Evolutionary conservation across 2,888 invertebrate genomes (phyloP).

Genomic region (Leptopilina syphax): DNA sequence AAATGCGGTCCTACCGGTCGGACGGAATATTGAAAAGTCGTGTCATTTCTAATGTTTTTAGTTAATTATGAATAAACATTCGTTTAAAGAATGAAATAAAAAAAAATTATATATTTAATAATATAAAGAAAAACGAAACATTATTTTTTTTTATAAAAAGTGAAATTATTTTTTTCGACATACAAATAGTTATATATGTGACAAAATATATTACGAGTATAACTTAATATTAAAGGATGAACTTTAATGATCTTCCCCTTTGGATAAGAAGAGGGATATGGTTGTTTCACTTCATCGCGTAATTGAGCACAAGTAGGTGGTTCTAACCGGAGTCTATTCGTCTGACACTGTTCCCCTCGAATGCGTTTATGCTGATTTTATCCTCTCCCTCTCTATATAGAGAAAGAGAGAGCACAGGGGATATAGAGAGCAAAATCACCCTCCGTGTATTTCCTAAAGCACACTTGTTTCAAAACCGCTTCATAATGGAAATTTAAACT

Average conservation of each 20-base stretch:
- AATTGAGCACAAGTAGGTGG: conserved; percentile 30
- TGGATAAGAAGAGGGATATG: conserved; percentile 12
- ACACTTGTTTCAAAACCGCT: conserved; percentile 6
- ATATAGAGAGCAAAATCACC: conserved; percentile 24
- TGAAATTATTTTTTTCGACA: not conserved
- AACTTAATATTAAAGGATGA: conserved; percentile 8
- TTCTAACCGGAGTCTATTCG: conserved; percentile 3
- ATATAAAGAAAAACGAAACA: no score
- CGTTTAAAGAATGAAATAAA: not conserved
- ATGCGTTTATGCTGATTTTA: conserved; percentile 38
- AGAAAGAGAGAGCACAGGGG: not conserved
- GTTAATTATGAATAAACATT: no score
- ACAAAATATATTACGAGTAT: not conserved
- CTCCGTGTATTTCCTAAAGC: conserved; percentile 13
- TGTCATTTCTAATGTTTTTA: no score
- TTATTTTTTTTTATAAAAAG: no score
- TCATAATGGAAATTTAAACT: conserved; percentile 33
- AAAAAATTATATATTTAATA: not conserved
- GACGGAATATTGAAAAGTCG: no score
- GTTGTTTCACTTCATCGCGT: conserved; percentile 23
- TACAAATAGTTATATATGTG: not conserved
- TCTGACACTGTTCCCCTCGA: conserved; percentile 15
- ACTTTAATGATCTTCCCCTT: not conserved
- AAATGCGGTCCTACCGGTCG: no score
- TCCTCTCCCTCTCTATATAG: not conserved